A percentile compares a stretch with the other conserved stretches of the same genome.
Conservation (phyloP, 2,888 invertebrate species). For the Penaeus monodon region DNA sequence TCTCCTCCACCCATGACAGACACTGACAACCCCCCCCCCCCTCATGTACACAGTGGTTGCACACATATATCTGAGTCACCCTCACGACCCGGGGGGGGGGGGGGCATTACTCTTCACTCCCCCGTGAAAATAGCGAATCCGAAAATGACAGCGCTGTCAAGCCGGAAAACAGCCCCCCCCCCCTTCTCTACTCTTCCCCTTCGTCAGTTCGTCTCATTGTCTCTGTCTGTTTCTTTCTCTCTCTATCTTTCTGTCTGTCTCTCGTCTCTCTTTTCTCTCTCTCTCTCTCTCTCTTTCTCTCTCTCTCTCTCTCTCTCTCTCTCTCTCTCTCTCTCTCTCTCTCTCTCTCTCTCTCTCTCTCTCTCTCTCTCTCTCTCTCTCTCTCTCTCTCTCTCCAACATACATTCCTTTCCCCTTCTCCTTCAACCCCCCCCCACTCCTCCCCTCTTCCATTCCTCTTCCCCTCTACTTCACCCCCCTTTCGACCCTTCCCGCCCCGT, state of each 20-base stretch:
- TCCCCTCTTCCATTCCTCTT: too few species aligned
- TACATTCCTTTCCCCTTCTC: neutral
- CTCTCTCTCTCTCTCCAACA: neutral
- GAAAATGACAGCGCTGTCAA: too few species aligned
- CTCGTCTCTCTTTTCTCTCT: neutral
- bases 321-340: too few species aligned
- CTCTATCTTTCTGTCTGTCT: neutral
- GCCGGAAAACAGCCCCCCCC: neutral
- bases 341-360: conserved; percentile 3
- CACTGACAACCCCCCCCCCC: neutral
- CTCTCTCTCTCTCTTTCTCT: too few species aligned
- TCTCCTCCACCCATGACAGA: neutral
- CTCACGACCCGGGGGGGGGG: too few species aligned
- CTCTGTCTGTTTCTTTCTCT: neutral
- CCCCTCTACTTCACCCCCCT: too few species aligned
- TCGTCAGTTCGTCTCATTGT: neutral
- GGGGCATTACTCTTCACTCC: neutral
- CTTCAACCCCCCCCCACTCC: neutral
- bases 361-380: neutral
- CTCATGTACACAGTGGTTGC: neutral
- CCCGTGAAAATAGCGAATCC: neutral
- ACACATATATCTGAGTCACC: neutral
- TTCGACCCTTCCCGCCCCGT: too few species aligned
- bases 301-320: too few species aligned
- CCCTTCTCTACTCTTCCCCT: neutral